Evolutionary conservation across 2,113 vertebrate species (phyloP).

Genomic region (Sprattus sprattus): DNA sequence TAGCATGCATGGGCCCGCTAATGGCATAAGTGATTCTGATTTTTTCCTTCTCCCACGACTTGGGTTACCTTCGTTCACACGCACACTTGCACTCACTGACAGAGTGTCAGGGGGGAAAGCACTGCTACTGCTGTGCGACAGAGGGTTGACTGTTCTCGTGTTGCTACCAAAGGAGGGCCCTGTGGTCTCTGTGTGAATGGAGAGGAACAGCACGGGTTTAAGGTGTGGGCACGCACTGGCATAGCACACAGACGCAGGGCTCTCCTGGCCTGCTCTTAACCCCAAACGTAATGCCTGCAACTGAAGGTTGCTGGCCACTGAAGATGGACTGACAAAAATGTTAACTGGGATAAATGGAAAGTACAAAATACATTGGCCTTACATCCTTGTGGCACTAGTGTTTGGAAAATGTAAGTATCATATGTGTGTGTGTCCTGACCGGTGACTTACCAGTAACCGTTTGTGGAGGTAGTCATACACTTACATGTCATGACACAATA

Average conservation of each 20-base stretch:
- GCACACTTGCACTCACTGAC: constrained; percentile 70
- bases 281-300: background rate
- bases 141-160: constrained; percentile 64
- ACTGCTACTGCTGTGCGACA: constrained; percentile 75
- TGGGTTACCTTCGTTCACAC: constrained; percentile 77
- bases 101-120: constrained; percentile 74
- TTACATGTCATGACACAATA: background rate
- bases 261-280: background rate
- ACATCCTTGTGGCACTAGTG: background rate
- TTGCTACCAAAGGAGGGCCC: constrained; percentile 79
- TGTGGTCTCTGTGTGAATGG: constrained; percentile 73
- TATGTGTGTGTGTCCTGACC: background rate
- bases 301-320: background rate
- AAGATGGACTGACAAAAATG: background rate
- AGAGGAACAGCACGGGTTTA: constrained; percentile 55
- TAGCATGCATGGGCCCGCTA: background rate
- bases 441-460: background rate
- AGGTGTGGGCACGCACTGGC: constrained; percentile 21
- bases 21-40: background rate
- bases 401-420: background rate
- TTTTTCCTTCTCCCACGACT: background rate
- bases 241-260: background rate
- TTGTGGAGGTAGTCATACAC: background rate
- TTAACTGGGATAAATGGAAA: background rate
- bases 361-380: background rate